Evolutionary conservation across 37 sponge, comb jelly and placozoan genomes (phyloP).

Genomic region (Chondrosia reniformis): DNA sequence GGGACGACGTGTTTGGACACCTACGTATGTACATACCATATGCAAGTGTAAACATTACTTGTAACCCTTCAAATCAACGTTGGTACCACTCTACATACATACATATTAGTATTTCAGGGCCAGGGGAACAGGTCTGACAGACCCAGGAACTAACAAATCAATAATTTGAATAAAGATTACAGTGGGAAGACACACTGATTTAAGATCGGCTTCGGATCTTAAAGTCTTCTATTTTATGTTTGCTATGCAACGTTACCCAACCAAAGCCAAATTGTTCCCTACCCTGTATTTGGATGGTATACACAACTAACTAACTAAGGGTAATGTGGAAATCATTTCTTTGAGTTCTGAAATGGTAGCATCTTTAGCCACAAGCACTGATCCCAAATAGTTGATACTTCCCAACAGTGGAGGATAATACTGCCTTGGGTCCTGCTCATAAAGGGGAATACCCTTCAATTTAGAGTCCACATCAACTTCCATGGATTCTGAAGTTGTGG

Average conservation of each 20-base stretch:
- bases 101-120: too few relatives aligned
- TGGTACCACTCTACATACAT: too few relatives aligned
- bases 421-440: conserved; percentile 32
- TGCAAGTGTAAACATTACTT: too few relatives aligned
- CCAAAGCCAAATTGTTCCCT: background rate
- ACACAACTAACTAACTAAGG: conserved; percentile 36
- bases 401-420: conserved; percentile 50
- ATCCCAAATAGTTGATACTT: conserved; percentile 22
- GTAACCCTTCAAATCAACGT: too few relatives aligned
- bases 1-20: conserved; percentile 27
- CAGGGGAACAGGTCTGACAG: too few relatives aligned
- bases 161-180: too few relatives aligned
- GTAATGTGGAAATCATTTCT: conserved; percentile 49
- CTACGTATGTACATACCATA: too few relatives aligned
- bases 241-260: too few relatives aligned
- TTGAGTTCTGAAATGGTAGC: conserved; percentile 71
- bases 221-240: too few relatives aligned
- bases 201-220: too few relatives aligned
- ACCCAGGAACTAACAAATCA: too few relatives aligned
- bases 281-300: background rate
- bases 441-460: conserved; percentile 35
- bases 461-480: background rate
- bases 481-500: background rate
- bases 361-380: conserved; percentile 46
- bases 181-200: too few relatives aligned